Evolutionary conservation across 2,113 vertebrate species (phyloP).

Genomic region (Ophthalmolycus amberensis): DNA sequence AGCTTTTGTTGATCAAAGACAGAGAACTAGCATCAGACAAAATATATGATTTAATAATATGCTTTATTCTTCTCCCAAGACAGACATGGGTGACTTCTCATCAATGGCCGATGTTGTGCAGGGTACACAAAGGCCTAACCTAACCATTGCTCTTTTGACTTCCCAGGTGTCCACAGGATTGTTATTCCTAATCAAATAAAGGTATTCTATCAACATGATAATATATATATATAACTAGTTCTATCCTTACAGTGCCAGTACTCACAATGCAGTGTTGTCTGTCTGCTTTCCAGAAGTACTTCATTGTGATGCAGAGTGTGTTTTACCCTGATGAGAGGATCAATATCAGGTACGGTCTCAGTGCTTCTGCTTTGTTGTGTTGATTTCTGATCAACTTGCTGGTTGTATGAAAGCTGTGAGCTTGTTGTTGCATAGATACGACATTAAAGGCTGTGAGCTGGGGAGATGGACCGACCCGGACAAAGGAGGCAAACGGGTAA

Average conservation of each 20-base stretch:
- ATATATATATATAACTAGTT: neutral
- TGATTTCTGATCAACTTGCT: neutral
- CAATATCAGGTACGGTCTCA: conserved; percentile 78
- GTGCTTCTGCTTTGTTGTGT: neutral
- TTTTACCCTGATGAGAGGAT: conserved; percentile 88
- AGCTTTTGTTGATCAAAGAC: neutral
- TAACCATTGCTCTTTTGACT: neutral
- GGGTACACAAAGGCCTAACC: neutral
- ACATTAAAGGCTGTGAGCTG: conserved; percentile 88
- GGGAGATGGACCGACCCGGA: conserved; percentile 84
- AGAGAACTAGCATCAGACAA: too few relatives aligned
- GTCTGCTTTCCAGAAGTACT: conserved; percentile 83
- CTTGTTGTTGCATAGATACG: conserved; percentile 79
- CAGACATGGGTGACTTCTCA: too few relatives aligned
- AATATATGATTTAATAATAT: neutral
- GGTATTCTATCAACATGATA: conserved; percentile 54
- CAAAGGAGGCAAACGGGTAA: conserved; percentile 75
- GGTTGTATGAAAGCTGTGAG: neutral
- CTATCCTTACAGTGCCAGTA: neutral
- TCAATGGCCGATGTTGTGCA: neutral
- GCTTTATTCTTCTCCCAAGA: neutral
- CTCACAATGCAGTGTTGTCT: neutral
- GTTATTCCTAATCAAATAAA: conserved; percentile 63
- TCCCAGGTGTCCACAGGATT: conserved; percentile 78
- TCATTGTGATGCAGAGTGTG: conserved; percentile 90